Conservation (phyloP, 2,888 invertebrate species). For the Ornithoptera priamus region DNA sequence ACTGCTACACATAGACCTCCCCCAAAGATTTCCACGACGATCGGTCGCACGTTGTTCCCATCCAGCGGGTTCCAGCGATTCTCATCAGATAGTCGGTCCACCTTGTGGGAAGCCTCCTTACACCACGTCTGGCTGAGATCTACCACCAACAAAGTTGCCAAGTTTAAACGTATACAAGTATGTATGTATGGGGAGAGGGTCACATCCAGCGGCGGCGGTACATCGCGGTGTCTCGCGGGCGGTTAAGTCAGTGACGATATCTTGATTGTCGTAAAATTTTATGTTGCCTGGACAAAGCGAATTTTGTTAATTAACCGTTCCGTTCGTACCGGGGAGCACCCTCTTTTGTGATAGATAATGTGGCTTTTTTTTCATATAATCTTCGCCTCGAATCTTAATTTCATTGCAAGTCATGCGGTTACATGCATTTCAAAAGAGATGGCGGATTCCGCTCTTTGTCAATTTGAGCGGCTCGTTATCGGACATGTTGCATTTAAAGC, state of each 20-base stretch:
- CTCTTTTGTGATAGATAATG: slow-evolving; percentile 69
- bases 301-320: slow-evolving; percentile 77
- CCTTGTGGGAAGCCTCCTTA: no score
- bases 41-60: no score
- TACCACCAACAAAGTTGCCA: no score
- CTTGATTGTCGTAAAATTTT: slow-evolving; percentile 79
- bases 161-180: no score
- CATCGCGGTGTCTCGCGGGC: slow-evolving; percentile 43
- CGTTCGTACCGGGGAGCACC: slow-evolving; percentile 52
- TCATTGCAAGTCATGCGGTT: slow-evolving; percentile 31
- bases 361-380: slow-evolving; percentile 48
- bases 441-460: slow-evolving; percentile 19
- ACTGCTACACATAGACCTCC: no score
- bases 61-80: no score
- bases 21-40: no score
- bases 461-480: slow-evolving; percentile 27
- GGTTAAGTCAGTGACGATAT: slow-evolving; percentile 58
- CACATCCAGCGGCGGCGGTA: slow-evolving; percentile 39
- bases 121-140: no score
- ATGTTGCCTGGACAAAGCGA: slow-evolving; percentile 77
- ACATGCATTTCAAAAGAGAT: slow-evolving; percentile 19
- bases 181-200: not conserved
- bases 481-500: slow-evolving; percentile 18
- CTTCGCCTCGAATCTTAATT: slow-evolving; percentile 58
- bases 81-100: no score